phyloP scores from a whole-genome alignment of 2,113 vertebrate genomes.

The Neoarius graeffei region DNA sequence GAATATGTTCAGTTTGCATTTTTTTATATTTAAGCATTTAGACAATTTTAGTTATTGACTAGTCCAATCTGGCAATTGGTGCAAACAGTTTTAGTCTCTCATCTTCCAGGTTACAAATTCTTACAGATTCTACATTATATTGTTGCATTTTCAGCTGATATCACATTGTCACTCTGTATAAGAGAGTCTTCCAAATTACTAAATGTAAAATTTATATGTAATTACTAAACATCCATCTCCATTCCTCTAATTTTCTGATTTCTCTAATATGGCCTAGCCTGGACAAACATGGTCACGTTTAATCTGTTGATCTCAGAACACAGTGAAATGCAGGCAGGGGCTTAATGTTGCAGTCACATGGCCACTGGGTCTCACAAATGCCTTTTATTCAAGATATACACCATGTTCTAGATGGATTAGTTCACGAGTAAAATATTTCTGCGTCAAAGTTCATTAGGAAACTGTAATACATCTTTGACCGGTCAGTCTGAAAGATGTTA shows the following conservation, averaged over 20 bases:
- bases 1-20: neutral
- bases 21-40: neutral
- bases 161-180: neutral
- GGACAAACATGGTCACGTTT: constrained; percentile 69
- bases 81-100: neutral
- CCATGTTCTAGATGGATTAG: constrained; percentile 19
- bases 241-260: constrained; percentile 39
- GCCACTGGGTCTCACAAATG: constrained; percentile 39
- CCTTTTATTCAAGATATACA: neutral
- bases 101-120: neutral
- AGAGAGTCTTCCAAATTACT: neutral
- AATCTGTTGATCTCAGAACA: constrained; percentile 66
- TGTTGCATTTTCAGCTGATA: neutral
- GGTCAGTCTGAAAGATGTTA: neutral
- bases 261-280: constrained; percentile 51
- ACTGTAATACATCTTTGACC: neutral
- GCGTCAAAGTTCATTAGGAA: neutral
- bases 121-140: neutral
- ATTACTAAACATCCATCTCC: constrained; percentile 9
- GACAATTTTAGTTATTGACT: neutral
- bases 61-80: neutral
- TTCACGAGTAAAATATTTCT: neutral
- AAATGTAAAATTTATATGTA: neutral
- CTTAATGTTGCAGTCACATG: constrained; percentile 72
- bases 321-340: constrained; percentile 63